A percentile compares a stretch with the other conserved stretches of the same genome.
phyloP scores from a whole-genome alignment of 2,888 invertebrate genomes.

The Eremobia ochroleuca region DNA sequence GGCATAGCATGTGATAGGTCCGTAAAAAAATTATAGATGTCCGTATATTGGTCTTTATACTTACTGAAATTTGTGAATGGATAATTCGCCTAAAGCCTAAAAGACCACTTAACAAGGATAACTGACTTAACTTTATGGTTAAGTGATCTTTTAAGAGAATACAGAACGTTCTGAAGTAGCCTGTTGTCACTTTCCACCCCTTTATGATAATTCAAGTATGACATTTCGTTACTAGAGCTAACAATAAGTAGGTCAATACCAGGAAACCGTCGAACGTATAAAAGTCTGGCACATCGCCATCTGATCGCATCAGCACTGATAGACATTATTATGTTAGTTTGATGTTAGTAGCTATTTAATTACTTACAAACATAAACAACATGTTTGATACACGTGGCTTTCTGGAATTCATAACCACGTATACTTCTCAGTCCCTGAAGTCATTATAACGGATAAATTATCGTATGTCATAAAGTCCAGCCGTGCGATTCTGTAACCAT shows the following conservation, averaged over 20 bases:
- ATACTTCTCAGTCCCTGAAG: too few relatives aligned
- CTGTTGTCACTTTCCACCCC: neutral
- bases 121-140: too few relatives aligned
- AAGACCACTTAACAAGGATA: neutral
- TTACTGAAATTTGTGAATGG: neutral
- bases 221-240: neutral
- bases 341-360: neutral
- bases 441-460: too few relatives aligned
- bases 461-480: too few relatives aligned
- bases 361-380: neutral
- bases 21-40: neutral
- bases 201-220: neutral
- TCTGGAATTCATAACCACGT: neutral
- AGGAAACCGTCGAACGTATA: neutral
- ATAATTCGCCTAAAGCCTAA: neutral
- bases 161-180: neutral
- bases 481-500: too few relatives aligned
- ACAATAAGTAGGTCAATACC: neutral
- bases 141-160: too few relatives aligned
- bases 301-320: neutral
- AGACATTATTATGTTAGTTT: neutral
- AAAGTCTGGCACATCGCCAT: conserved; percentile 32
- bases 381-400: neutral
- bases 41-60: too few relatives aligned
- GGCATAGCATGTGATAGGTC: neutral